Evolutionary conservation across 2,797 vertebrate genomes (phyloP), one percentile per base, ranked within the genome.

Genomic region (Novumbra hubbsi): DNA sequence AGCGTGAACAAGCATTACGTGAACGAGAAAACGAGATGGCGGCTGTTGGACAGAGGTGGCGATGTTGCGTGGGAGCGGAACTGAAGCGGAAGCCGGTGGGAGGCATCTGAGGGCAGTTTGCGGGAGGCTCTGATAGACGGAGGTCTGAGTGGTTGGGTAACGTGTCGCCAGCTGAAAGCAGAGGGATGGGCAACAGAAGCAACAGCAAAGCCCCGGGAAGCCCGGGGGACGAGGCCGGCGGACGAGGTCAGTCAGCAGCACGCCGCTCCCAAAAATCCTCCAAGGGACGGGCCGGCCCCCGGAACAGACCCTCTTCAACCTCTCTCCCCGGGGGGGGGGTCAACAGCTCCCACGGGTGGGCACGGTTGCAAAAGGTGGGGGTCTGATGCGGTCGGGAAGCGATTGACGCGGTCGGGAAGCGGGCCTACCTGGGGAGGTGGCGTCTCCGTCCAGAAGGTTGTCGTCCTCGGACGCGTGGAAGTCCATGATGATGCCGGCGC

Each of bases 381-480:
- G 68, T 41, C 34, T 68, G 21, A 24, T 66, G 68, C 14, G 14
- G 30, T 17, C 50, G 8, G 8, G 14, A 62, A 45, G 16, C 32
- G 48, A 21, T 12, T 21, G 17, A 73, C 69, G 48, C n/a, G n/a
- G n/a, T n/a, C n/a, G n/a, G n/a, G n/a, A n/a, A n/a, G 41, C 5
- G 21, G 7, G 87, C 95, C 92, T 94, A 99, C 98, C 97, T 91
- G 95, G 91, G 24, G 95, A 96, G 83, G 95, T 92, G 79, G 96
- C 94, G 78, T 99, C 98, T 79, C 98, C 97, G 83, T 99, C 97
- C 84, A 99, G 91, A 83, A 99, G 95, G 91, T 96, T 98, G 93
- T 99, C 98, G 79, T 99, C 98, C 86, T 99, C 98, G 24, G 97
- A 96, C 76, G 97, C 98, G 87, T 98, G 96, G 87, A 99, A 99